Evolutionary conservation across 2,797 vertebrate species (phyloP).

Genomic region (Knipowitschia caucasica): DNA sequence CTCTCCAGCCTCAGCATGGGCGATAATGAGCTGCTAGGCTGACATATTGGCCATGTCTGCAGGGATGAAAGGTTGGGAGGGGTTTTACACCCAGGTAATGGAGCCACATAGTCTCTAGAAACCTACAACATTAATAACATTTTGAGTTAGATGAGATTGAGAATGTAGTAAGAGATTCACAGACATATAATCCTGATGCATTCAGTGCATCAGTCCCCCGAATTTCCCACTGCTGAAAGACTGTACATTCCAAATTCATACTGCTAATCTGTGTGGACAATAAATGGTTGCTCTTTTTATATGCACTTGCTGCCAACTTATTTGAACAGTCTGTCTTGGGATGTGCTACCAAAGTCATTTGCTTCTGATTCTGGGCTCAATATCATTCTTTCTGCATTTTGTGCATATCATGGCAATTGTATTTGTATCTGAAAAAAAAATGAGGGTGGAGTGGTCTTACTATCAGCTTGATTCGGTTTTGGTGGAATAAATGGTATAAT

Average conservation of each 20-base stretch:
- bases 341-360: constrained; percentile 48
- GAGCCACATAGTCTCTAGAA: constrained; percentile 32
- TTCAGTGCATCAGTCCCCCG: constrained; percentile 20
- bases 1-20: constrained; percentile 54
- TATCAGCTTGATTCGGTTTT: constrained; percentile 39
- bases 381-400: constrained; percentile 22
- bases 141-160: constrained; percentile 32
- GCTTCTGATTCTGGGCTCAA: constrained; percentile 48
- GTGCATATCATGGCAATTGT: no score
- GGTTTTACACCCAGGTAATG: constrained; percentile 46
- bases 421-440: constrained; percentile 31
- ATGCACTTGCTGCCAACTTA: constrained; percentile 40
- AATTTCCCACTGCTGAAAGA: constrained; percentile 17
- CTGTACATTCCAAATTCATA: constrained; percentile 14
- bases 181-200: constrained; percentile 14
- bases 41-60: constrained; percentile 60
- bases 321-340: constrained; percentile 55
- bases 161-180: constrained; percentile 29
- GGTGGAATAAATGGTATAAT: constrained; percentile 27
- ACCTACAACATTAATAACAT: constrained; percentile 36
- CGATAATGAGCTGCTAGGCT: constrained; percentile 68
- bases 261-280: constrained; percentile 25
- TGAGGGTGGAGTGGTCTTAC: constrained; percentile 23
- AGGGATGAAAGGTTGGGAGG: constrained; percentile 32
- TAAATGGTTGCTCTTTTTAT: constrained; percentile 47